Conservation (phyloP, 2,888 invertebrate species). For the Pelosia muscerda region DNA sequence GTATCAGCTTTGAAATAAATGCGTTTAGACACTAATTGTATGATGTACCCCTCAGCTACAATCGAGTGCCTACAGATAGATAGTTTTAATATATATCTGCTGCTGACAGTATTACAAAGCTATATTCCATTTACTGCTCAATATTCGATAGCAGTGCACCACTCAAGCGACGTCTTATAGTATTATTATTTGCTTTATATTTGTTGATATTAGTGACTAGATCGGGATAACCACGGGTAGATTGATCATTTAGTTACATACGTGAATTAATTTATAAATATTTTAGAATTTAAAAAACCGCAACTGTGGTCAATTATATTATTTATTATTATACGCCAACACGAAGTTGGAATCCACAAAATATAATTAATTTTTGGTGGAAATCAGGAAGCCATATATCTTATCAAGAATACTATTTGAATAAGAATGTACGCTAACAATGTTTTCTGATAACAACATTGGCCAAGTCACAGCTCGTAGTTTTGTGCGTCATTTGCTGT, state of each 20-base stretch:
- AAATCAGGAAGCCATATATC: not conserved
- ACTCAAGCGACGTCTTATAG: not conserved
- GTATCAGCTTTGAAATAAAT: not conserved
- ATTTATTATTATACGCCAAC: no score
- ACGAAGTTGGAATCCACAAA: no score
- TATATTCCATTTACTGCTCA: not conserved
- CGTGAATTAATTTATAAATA: no score
- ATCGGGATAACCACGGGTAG: no score
- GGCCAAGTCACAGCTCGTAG: constrained; percentile 2
- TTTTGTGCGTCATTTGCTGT: constrained; percentile 13
- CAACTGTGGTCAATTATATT: no score
- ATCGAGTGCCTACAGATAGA: no score
- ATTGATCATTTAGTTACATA: no score
- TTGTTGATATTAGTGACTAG: no score
- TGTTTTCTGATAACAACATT: constrained; percentile 1
- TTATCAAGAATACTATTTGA: not conserved
- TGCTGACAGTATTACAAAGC: no score
- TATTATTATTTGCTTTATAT: not conserved
- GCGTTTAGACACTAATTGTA: not conserved
- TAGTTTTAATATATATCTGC: no score
- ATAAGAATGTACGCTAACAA: not conserved
- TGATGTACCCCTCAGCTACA: not conserved
- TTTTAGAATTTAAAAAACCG: no score
- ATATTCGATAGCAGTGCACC: not conserved
- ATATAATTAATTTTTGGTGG: no score